These are phyloP conservation scores for Pangasius macronema DNA, from an alignment of 2,797 vertebrate genomes.

Conservation along the genomic window DNA sequence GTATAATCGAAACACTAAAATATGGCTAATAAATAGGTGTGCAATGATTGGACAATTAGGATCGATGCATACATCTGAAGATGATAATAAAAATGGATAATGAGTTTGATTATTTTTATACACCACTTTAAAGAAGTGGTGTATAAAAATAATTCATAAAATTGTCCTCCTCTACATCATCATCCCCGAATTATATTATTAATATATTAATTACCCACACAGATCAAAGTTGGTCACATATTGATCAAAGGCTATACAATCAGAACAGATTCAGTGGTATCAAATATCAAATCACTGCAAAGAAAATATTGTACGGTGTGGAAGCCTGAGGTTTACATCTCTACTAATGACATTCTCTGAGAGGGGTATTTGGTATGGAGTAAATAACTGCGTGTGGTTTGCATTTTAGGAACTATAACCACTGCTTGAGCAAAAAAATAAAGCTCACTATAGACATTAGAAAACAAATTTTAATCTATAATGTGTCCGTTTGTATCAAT, in stretches of 20 bases:
- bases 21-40: neutral
- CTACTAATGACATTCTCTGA: neutral
- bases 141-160: neutral
- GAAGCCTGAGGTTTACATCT: neutral
- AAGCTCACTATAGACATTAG: neutral
- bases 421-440: neutral
- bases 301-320: neutral
- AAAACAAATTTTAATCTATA: neutral
- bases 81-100: too few species aligned
- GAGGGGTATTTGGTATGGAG: neutral
- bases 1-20: neutral
- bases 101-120: too few species aligned
- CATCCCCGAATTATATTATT: neutral
- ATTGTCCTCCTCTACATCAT: too few species aligned
- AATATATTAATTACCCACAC: neutral
- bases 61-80: neutral
- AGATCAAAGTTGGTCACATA: neutral
- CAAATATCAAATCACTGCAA: neutral
- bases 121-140: neutral
- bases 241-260: neutral
- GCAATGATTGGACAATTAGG: neutral
- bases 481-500: neutral
- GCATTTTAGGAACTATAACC: neutral
- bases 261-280: neutral
- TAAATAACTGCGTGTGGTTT: neutral